A percentile compares a stretch with the other conserved stretches of the same genome.
Evolutionary conservation across 2,888 invertebrate species (phyloP).

Genomic region (Ennomos erosarius): DNA sequence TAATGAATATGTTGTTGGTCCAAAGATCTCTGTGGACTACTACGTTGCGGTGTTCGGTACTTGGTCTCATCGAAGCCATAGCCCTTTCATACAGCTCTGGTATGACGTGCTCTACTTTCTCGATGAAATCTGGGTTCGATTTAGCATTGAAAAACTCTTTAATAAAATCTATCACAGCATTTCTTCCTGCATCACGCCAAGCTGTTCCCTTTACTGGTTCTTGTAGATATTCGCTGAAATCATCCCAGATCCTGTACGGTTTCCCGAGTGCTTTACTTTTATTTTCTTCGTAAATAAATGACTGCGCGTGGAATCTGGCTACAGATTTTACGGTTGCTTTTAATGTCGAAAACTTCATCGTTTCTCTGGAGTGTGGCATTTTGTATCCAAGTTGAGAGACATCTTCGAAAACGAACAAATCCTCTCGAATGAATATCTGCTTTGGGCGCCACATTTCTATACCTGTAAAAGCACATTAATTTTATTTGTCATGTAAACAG

Average conservation of each 20-base stretch:
- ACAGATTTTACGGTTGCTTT: conserved; percentile 69
- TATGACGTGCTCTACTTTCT: conserved; percentile 52
- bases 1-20: conserved; percentile 86
- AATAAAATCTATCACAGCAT: conserved; percentile 67
- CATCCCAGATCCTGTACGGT: conserved; percentile 70
- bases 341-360: conserved; percentile 66
- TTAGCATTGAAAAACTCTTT: conserved; percentile 65
- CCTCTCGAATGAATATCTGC: conserved; percentile 55
- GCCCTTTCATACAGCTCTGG: conserved; percentile 57
- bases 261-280: conserved; percentile 61
- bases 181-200: conserved; percentile 70
- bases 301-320: conserved; percentile 80
- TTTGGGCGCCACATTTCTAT: conserved; percentile 66
- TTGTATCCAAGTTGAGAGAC: conserved; percentile 61
- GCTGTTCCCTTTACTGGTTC: conserved; percentile 53
- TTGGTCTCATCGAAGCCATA: conserved; percentile 66
- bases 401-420: conserved; percentile 75
- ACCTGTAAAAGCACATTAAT: conserved; percentile 45
- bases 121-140: conserved; percentile 50
- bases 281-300: conserved; percentile 75
- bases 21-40: conserved; percentile 87
- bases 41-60: conserved; percentile 73
- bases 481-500: background rate
- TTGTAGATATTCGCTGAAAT: conserved; percentile 60
- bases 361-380: conserved; percentile 58